Percentiles rank a stretch among this genome's conserved stretches.
Evolutionary conservation across 2,888 invertebrate genomes (phyloP).

Genomic region (Eupsilia transversa): DNA sequence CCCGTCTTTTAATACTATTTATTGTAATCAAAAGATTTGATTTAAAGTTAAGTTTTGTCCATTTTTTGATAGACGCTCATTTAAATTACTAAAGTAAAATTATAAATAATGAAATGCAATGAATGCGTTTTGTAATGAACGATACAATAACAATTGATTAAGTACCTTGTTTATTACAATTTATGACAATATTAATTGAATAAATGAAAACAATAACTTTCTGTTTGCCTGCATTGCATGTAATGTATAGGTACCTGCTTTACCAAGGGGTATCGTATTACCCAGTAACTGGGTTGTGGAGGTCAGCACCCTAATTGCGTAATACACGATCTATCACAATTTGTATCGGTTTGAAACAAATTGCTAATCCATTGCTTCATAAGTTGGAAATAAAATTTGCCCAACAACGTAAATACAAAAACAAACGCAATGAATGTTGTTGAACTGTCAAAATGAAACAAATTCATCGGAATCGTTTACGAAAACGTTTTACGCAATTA

Average conservation of each 20-base stretch:
- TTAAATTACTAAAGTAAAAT: not conserved
- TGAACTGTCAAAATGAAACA: too few species aligned
- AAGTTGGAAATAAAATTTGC: too few species aligned
- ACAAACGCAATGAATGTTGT: too few species aligned
- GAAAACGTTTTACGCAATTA: too few species aligned
- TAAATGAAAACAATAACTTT: constrained; percentile 8
- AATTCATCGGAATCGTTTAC: too few species aligned
- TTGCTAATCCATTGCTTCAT: too few species aligned
- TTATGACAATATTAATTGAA: constrained; percentile 34
- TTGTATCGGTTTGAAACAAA: too few species aligned
- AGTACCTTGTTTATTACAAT: constrained; percentile 12
- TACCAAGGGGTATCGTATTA: too few species aligned
- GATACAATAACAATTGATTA: constrained; percentile 44
- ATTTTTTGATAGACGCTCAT: not conserved
- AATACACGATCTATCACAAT: too few species aligned
- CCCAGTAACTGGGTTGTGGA: too few species aligned
- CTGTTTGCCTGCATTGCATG: not conserved
- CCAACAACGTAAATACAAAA: too few species aligned
- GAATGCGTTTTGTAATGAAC: constrained; percentile 9
- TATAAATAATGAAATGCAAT: not conserved
- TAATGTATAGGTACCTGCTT: not conserved
- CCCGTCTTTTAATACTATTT: not conserved
- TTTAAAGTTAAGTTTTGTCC: not conserved
- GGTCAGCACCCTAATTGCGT: too few species aligned
- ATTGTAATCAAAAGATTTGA: not conserved